Conservation (phyloP, 2,113 vertebrate species). For the Acrocephalus kingi region DNA sequence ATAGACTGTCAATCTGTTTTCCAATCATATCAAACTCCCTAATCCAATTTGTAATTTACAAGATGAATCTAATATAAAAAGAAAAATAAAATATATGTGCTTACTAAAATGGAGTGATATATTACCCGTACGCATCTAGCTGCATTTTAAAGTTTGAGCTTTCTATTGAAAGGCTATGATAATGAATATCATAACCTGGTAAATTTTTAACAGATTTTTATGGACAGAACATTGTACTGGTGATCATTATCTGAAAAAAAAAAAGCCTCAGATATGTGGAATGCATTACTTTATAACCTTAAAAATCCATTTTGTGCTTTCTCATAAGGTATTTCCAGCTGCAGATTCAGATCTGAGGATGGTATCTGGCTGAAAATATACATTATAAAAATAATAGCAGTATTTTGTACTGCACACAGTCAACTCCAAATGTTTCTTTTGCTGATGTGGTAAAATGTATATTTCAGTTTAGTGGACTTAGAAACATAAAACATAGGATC, state of each 20-base stretch:
- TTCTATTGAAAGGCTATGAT: neutral
- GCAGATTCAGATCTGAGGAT: neutral
- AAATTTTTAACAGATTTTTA: conserved; percentile 46
- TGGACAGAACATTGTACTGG: neutral
- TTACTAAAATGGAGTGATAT: neutral
- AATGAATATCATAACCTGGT: neutral
- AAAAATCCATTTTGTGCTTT: conserved; percentile 26
- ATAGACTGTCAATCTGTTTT: conserved; percentile 46
- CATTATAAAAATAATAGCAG: neutral
- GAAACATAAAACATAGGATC: neutral
- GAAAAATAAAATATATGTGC: neutral
- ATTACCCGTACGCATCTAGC: neutral
- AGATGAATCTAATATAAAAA: conserved; percentile 49
- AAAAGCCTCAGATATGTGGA: neutral
- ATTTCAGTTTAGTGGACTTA: neutral
- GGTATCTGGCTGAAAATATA: neutral
- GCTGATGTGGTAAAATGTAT: neutral
- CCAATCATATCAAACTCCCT: conserved; percentile 42
- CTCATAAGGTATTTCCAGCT: neutral
- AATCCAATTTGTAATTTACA: conserved; percentile 62
- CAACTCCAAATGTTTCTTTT: neutral
- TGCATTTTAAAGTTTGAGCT: neutral
- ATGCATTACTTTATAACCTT: neutral
- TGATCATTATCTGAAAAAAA: neutral
- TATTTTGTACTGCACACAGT: neutral